Evolutionary conservation across 2,888 invertebrate species (phyloP), one percentile per base, ranked within the genome.

Genomic region (Herminia tarsipennalis): DNA sequence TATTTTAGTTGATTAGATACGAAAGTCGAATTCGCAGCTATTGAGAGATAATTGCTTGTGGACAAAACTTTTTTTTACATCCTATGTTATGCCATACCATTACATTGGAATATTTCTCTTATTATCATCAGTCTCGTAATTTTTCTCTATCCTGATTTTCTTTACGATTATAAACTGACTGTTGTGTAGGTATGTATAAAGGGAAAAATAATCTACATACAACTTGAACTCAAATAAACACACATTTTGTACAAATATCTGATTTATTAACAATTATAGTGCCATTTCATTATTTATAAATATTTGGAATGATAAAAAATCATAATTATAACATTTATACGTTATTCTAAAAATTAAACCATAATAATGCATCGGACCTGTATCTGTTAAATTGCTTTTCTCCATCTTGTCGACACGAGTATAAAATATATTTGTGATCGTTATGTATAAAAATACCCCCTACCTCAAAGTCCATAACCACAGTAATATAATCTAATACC

Each of bases 241-340:
- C 17, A 42, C 18, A 17, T 24, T 25, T 43, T 45, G 49, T 61
- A 68, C 44, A 59, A 67, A 71, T 65, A 62, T 40, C 58, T 60
- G 68, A 65, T 76, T 77, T 74, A 75, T 57, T 77, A 77, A 74
- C 74, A 78, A 72, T 56, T 57, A 66, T 66, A 69, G 55, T 57
- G 48, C 56, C 50, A 66, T 72, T 65, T 62, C 41, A 67, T 16
- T 22, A 13, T 21, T 21, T 33, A 33, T 13, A 33, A 34, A 34
- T 2, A 71, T 74, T 70, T 77, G 83, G 83, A 83, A 83, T 83
- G 83, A 81, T 80, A 65, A 63, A 72, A 59, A 57, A 64, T 59
- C 42, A 49, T 72, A 64, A 55, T 58, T 66, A 70, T 53, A 71
- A 50, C 34, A 45, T 59, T 25, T 35, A 32, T 30, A 30, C 25